Evolutionary conservation across 2,797 vertebrate genomes (phyloP).

Genomic region (Periophthalmus magnuspinnatus): DNA sequence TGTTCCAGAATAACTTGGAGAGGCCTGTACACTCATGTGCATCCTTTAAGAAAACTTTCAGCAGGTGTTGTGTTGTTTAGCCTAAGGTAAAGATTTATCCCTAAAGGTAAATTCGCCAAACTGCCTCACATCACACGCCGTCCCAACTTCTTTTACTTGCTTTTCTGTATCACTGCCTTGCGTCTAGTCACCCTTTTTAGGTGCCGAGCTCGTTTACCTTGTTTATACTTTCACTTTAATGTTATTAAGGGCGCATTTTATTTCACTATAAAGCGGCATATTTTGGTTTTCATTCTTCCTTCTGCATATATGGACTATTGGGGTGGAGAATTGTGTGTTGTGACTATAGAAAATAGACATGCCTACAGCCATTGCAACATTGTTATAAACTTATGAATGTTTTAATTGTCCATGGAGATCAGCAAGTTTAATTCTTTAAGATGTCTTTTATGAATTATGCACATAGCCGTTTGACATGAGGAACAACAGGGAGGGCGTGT

Average conservation of each 20-base stretch:
- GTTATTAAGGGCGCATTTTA: conserved; percentile 70
- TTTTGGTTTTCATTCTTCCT: conserved; percentile 55
- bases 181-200: conserved; percentile 51
- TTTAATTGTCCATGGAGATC: conserved; percentile 43
- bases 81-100: conserved; percentile 68
- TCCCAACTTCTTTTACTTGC: conserved; percentile 39
- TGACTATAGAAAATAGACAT: conserved; percentile 62
- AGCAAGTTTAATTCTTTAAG: conserved; percentile 43
- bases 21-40: conserved; percentile 62
- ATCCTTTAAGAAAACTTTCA: conserved; percentile 74
- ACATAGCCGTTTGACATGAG: conserved; percentile 11
- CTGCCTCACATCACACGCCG: conserved; percentile 52
- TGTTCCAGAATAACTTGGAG: conserved; percentile 71
- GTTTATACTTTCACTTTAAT: conserved; percentile 66
- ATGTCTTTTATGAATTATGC: conserved; percentile 18
- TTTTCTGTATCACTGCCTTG: conserved; percentile 26
- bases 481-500: conserved; percentile 21
- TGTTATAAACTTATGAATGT: conserved; percentile 21
- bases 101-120: conserved; percentile 60
- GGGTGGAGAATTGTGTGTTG: conserved; percentile 57
- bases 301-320: conserved; percentile 58
- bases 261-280: conserved; percentile 62
- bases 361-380: conserved; percentile 41
- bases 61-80: conserved; percentile 72
- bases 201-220: conserved; percentile 33